Evolutionary conservation across 2,888 invertebrate species (phyloP).

Genomic region (Drosophila kokeensis): DNA sequence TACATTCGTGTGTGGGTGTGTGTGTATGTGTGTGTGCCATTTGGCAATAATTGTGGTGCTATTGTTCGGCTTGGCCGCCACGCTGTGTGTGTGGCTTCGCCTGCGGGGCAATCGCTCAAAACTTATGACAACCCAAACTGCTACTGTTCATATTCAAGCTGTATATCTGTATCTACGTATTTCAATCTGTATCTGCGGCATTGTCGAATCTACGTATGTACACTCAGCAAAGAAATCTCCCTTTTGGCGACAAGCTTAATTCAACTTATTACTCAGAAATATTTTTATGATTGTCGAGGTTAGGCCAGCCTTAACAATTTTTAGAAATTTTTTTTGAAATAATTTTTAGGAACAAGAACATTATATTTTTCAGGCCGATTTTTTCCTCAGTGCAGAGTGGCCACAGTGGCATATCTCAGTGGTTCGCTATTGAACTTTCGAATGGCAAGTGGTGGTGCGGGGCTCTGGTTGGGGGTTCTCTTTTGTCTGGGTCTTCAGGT

Average conservation of each 20-base stretch:
- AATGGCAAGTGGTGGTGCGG: conserved; percentile 60
- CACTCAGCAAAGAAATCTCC: not conserved
- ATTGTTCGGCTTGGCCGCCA: conserved; percentile 67
- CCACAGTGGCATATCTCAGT: conserved; percentile 23
- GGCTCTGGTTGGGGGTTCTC: conserved; percentile 17
- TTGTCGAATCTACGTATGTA: conserved; percentile 7
- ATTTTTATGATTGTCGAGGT: no score
- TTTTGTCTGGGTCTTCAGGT: conserved; percentile 46
- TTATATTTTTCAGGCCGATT: not conserved
- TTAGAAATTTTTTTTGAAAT: no score
- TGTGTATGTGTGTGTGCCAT: conserved; percentile 51
- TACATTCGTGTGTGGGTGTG: conserved; percentile 48
- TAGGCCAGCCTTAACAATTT: no score
- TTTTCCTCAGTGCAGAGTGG: not conserved
- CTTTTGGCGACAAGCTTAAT: not conserved
- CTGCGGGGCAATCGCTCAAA: conserved; percentile 82
- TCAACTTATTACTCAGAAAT: not conserved
- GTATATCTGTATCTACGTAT: conserved; percentile 37
- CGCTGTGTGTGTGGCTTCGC: conserved; percentile 78
- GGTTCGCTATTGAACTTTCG: conserved; percentile 53
- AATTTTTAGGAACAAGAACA: not conserved
- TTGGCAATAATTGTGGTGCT: conserved; percentile 77
- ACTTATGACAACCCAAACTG: conserved; percentile 81
- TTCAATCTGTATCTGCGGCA: conserved; percentile 15
- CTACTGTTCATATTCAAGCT: conserved; percentile 70